Conservation (phyloP, 2,113 vertebrate species). For the Loxodonta africana region DNA sequence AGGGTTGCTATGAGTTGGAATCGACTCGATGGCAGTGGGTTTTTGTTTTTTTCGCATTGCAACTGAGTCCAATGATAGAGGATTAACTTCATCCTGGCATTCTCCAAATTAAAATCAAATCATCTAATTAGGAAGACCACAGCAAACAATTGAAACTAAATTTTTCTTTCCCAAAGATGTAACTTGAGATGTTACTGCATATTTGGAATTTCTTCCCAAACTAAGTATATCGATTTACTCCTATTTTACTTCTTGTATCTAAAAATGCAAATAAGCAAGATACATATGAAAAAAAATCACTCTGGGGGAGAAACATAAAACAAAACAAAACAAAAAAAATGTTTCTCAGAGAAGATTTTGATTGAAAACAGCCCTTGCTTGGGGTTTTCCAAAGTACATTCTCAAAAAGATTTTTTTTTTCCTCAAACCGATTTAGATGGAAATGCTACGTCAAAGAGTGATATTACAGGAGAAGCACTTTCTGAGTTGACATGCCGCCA, state of each 20-base stretch:
- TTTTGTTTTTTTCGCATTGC: neutral
- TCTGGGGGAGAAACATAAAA: neutral
- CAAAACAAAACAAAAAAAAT: neutral
- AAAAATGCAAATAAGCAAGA: constrained; percentile 69
- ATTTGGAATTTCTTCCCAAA: constrained; percentile 68
- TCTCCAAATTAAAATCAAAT: constrained; percentile 46
- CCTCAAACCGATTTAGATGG: constrained; percentile 47
- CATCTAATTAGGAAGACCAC: constrained; percentile 29
- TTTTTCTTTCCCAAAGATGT: constrained; percentile 54
- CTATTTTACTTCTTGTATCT: constrained; percentile 30
- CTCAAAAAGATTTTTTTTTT: neutral
- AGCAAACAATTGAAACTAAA: constrained; percentile 64
- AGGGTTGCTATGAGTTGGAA: no score
- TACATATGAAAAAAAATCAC: neutral
- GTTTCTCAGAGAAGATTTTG: constrained; percentile 51
- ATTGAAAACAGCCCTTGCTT: constrained; percentile 55
- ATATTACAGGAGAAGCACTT: constrained; percentile 64
- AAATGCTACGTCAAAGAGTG: constrained; percentile 52
- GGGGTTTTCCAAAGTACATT: constrained; percentile 51
- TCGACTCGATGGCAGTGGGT: no score
- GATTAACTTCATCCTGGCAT: constrained; percentile 48
- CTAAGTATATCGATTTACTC: constrained; percentile 11
- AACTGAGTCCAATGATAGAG: constrained; percentile 43
- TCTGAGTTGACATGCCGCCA: constrained; percentile 36
- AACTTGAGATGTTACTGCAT: constrained; percentile 49